Base-by-base conservation (phyloP, 2,113 vertebrate genomes). In the Camelus dromedarius region DNA sequence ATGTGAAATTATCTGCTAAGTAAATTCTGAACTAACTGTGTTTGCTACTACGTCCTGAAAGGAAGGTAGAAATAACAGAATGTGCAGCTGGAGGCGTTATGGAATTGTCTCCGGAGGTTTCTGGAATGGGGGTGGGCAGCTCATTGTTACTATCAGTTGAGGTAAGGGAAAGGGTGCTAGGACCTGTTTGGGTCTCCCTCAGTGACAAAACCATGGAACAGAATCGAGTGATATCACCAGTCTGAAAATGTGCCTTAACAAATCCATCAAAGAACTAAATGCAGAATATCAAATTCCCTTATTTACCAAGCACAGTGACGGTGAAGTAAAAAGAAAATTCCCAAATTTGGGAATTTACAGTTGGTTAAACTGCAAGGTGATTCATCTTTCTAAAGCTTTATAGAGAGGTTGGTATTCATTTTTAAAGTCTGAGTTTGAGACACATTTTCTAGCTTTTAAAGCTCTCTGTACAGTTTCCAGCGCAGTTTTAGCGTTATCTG, bases 341-440 rank as follows among this genome's bases (percentile, higher is more conserved):
- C 67, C 90, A 69, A 76, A 46, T 95, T 86, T 83, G 69, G 30
- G 30, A 38, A 56, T 56, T 80, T 16, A 60, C 6, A 70, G 0
- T 62, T 89, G 19, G 46, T 73, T 88, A 70, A 95, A 90, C 85
- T 70, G 28, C 16, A 79, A 10, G 70, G 24, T 48, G 35, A 12
- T 38, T 81, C 32, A 18, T 64, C 32, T 76, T 52, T 70, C n/a
- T 28, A 54, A 83, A 75, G 58, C 42, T n/a, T 91, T 69, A n/a
- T 69, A 30, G 52, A 58, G 96, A 96, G 64, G 46, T 88, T 60
- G 66, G n/a, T 58, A 35, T 93, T 89, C 50, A 64, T 67, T 82
- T 73, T 82, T 73, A 93, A 73, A 96, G 26, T 54, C 62, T 75
- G 19, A 62, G 9, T 64, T 89, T 85, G 56, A 93, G 12, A 48